Evolutionary conservation across 35 echinoderm and acorn worm species (phyloP), one percentile per base, ranked within the genome.

Genomic region (Nesometra sesokonis): DNA sequence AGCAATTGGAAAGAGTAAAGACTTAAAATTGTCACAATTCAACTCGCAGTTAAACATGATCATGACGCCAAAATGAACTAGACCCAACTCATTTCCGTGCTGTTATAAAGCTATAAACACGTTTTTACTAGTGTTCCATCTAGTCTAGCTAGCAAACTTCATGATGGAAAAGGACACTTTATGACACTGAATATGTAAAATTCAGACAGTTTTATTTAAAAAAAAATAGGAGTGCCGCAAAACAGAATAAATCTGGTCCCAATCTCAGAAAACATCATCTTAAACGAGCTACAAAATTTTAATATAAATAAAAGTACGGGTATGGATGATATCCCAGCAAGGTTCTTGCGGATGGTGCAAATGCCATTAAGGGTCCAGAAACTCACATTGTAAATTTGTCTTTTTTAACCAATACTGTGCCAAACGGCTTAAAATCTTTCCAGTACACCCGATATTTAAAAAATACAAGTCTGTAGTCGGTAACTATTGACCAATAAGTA

Each of bases 321-420:
- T n/a, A n/a, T n/a, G n/a, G n/a, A n/a, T n/a, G n/a, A n/a, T n/a
- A n/a, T 87, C 86, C 86, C 86, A 0, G 86, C 76, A 17, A 78
- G 77, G 35, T 87, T 87, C 32, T 29, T 87, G 29, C 30, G 77
- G 86, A 79, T 31, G 86, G 86, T 30, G 86, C 86, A 31, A 79
- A 23, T 7, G 34, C 19, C 29, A 35, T 78, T 27, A 39, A 57
- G 35, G 29, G 34, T 78, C 46, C 19, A 8, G 29, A 78, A 23
- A 17, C 67, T 39, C 86, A 87, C 77, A 87, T 87, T 87, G 31
- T 87, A 17, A 87, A 87, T 80, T 30, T 87, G 15, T 87, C 86
- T 13, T 34, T 87, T 13, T 17, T 35, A 30, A 78, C 23, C 7
- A 32, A 32, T 27, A 78, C 27, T 8, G 77, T 78, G 5, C 77